Conservation (phyloP, 2,113 vertebrate genomes). For the Fukomys damarensis region DNA sequence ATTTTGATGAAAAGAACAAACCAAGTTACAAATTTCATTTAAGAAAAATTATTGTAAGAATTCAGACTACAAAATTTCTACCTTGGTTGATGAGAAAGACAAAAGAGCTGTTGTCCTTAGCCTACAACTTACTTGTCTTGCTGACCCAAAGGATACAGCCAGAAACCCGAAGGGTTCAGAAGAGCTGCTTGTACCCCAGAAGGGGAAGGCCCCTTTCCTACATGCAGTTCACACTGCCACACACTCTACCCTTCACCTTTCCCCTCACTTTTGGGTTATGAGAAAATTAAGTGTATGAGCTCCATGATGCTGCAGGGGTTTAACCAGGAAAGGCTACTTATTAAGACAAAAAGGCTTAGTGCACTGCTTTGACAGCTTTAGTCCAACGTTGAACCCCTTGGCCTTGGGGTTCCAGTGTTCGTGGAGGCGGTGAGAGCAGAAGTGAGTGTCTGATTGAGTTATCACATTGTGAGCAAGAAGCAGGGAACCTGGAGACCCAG, state of each 20-base stretch:
- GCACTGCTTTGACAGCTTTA: not conserved
- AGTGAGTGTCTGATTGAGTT: not conserved
- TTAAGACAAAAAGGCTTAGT: not conserved
- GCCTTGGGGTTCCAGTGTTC: not conserved
- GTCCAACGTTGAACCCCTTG: not conserved
- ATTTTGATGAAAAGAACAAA: conserved; percentile 37
- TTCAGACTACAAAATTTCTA: not conserved
- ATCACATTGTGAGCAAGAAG: not conserved
- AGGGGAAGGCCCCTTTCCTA: not conserved
- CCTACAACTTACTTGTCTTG: conserved; percentile 13
- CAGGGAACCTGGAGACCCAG: too few species aligned
- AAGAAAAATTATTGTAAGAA: not conserved
- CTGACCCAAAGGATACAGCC: not conserved
- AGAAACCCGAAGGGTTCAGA: not conserved
- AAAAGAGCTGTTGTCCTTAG: conserved; percentile 15
- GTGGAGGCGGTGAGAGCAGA: not conserved
- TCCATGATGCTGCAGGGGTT: not conserved
- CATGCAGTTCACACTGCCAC: not conserved
- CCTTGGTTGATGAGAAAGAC: not conserved
- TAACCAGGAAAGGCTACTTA: not conserved
- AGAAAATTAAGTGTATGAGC: not conserved
- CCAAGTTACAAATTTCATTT: not conserved
- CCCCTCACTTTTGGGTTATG: not conserved
- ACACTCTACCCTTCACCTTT: not conserved
- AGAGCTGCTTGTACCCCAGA: not conserved